These are phyloP conservation scores for Limnephilus lunatus DNA, from an alignment of 2,888 invertebrate species.

Conservation along the genomic window DNA sequence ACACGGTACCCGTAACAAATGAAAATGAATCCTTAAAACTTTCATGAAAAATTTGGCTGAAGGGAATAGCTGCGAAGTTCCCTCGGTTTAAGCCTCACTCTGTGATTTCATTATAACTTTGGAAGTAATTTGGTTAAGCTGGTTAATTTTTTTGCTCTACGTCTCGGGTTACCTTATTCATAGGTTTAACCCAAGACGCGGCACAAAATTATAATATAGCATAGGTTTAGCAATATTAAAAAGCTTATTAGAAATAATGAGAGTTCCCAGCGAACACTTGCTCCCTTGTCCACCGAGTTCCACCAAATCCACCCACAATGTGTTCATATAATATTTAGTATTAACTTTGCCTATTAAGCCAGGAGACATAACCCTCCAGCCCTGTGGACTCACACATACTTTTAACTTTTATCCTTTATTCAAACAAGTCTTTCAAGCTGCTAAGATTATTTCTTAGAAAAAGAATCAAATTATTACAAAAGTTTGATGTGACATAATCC, in stretches of 20 bases:
- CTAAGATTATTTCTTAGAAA: neutral
- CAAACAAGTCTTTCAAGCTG: neutral
- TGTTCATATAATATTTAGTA: slow-evolving; percentile 26
- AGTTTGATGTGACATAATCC: neutral
- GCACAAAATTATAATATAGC: neutral
- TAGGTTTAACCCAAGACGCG: neutral
- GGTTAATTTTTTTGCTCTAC: slow-evolving; percentile 46
- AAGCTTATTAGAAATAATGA: slow-evolving; percentile 52
- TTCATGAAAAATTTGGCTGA: slow-evolving; percentile 49
- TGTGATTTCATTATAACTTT: slow-evolving; percentile 64
- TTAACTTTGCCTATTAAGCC: slow-evolving; percentile 47
- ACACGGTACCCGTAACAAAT: slow-evolving; percentile 60
- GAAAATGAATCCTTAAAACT: slow-evolving; percentile 62
- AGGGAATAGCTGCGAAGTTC: slow-evolving; percentile 56
- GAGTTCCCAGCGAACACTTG: neutral
- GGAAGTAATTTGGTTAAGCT: slow-evolving; percentile 62
- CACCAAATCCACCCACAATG: neutral
- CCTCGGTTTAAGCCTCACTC: slow-evolving; percentile 56
- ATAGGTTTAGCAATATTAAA: slow-evolving; percentile 32
- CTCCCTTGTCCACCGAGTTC: slow-evolving; percentile 21
- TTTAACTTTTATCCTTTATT: neutral
- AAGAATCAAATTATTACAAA: neutral
- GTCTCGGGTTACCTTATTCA: slow-evolving; percentile 47
- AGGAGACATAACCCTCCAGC: neutral
- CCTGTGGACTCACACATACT: neutral